phyloP scores from a whole-genome alignment of 2,797 vertebrate genomes.

The Sebastes minor region DNA sequence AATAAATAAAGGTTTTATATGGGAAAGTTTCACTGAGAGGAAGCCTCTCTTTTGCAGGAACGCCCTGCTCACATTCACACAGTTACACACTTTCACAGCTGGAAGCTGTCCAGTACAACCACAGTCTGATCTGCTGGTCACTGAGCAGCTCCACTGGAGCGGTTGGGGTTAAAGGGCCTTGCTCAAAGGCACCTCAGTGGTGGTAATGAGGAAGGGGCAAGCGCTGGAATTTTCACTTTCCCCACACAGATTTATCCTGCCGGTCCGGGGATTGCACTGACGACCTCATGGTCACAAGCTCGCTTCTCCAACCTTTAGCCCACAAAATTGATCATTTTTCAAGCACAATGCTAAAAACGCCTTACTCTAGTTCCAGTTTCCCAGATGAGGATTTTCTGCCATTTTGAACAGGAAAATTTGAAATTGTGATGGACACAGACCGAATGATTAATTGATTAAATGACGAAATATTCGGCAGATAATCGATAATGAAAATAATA shows the following conservation, averaged over 20 bases:
- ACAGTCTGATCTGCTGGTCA: neutral
- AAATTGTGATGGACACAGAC: too few species aligned
- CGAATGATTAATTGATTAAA: too few species aligned
- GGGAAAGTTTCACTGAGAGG: too few species aligned
- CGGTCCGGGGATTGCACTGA: neutral
- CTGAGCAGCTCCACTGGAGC: too few species aligned
- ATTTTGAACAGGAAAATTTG: neutral
- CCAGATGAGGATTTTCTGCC: neutral
- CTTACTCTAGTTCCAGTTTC: fast-evolving
- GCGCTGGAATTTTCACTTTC: too few species aligned
- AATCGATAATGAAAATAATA: too few species aligned
- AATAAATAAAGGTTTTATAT: too few species aligned
- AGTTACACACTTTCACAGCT: neutral
- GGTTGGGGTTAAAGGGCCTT: neutral
- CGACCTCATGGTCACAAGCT: neutral
- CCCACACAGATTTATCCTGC: too few species aligned
- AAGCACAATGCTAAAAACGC: neutral
- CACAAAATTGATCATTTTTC: neutral
- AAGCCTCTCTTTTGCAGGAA: too few species aligned
- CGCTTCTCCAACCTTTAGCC: neutral
- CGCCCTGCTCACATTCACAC: neutral
- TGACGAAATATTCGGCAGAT: too few species aligned
- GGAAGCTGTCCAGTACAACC: neutral
- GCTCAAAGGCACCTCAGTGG: too few species aligned
- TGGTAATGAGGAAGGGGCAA: too few species aligned